Percentiles rank a stretch among this genome's conserved stretches.
Evolutionary conservation across 2,888 invertebrate species (phyloP).

Genomic region (Beris chalybata): DNA sequence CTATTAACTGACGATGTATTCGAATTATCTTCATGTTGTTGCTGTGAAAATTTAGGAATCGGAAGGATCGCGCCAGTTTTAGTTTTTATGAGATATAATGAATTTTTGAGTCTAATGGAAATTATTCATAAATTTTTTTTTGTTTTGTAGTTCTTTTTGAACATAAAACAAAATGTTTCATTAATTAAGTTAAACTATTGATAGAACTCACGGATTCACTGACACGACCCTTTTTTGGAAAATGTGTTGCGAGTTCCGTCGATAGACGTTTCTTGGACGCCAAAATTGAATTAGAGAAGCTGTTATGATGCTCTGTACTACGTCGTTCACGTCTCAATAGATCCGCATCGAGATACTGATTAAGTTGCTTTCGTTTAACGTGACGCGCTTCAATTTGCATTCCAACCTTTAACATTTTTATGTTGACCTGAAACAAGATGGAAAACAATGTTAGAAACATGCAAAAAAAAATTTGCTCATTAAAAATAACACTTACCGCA

Average conservation of each 20-base stretch:
- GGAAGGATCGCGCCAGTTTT: slow-evolving; percentile 27
- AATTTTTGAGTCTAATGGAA: slow-evolving; percentile 20
- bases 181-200: neutral
- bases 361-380: slow-evolving; percentile 78
- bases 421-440: slow-evolving; percentile 57
- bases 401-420: slow-evolving; percentile 69
- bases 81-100: slow-evolving; percentile 27
- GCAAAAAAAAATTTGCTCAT: neutral
- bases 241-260: slow-evolving; percentile 45
- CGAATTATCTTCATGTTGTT: slow-evolving; percentile 50
- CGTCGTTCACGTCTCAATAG: slow-evolving; percentile 73
- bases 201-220: slow-evolving; percentile 52
- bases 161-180: neutral
- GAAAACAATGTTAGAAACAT: slow-evolving; percentile 18
- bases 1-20: slow-evolving; percentile 49
- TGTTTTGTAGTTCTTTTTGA: neutral
- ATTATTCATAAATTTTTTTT: neutral
- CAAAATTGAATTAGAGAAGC: slow-evolving; percentile 50
- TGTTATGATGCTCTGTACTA: slow-evolving; percentile 58
- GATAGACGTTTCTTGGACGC: slow-evolving; percentile 55
- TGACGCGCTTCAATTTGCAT: slow-evolving; percentile 85
- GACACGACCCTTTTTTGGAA: slow-evolving; percentile 44
- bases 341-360: slow-evolving; percentile 71
- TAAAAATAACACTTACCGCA: slow-evolving; percentile 67
- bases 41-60: slow-evolving; percentile 19